Evolutionary conservation across 1,140 invertebrate species (phyloP), one percentile per base, ranked within the genome.

Genomic region (Zaprionus vittiger): DNA sequence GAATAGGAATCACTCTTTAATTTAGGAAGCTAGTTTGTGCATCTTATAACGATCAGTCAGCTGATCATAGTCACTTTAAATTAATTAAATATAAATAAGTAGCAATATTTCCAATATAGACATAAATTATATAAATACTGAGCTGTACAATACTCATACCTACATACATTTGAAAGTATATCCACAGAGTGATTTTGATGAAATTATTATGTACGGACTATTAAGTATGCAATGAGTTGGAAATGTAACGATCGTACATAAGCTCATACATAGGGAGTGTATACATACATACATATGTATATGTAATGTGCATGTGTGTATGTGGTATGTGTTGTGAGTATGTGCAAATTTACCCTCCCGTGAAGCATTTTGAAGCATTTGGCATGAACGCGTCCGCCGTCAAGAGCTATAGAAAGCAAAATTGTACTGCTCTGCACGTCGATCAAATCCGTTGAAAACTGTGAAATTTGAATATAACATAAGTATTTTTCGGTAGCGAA

Each of bases 401-500:
- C 20, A 52, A 52, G 47, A 52, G 47, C 20, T 52, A 52, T 20
- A 52, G 47, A 52, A 52, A 52, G 47, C 20, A 24, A 24, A 52
- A 52, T 20, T 14, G 20, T 52, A 52, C 47, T 22, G 9, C 17
- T 22, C 17, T 22, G 47, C 11, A 24, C 12, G 47, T 52, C 47
- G 47, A 52, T 52, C 47, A 52, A 52, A 20, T 24, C 20, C 47
- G 47, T 24, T 52, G 47, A 52, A 52, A 24, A 24, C 20, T 52
- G 7, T 52, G 12, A 52, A 22, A 52, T 52, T 11, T 52, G 11
- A 22, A 52, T 52, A 52, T 52, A 47, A 47, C n/a, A 47, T 47
- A 47, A 47, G 41, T 47, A 52, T 52, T 52, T 52, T 52, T 12
- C 47, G 47, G 47, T 52, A 52, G 47, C 47, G 6, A 52, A 52